Evolutionary conservation across 2,888 invertebrate species (phyloP), one percentile per base, ranked within the genome.

Genomic region (Drosophila anomalipes): DNA sequence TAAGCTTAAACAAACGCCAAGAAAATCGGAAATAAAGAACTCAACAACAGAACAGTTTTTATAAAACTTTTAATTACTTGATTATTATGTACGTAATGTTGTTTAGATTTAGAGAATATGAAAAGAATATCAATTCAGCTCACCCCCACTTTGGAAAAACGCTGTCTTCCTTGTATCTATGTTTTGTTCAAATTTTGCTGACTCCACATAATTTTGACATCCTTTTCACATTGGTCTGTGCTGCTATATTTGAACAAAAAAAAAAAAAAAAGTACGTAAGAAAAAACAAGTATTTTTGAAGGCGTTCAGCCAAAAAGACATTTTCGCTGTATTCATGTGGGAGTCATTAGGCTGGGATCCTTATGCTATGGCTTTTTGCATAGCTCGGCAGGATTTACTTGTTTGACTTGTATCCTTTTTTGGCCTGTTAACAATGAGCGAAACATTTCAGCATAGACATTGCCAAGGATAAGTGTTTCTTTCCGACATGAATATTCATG

Each of bases 401-500:
- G 69, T 77, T 73, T 73, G 61, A 39, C 49, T 37, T 70, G 68
- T 71, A 79, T 82, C 79, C 76, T 64, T 79, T 60, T 70, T 32
- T 49, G 35, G 66, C 14, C 37, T 70, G 69, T 62, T 73, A 70
- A 86, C 86, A 86, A 83, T 82, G 78, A 77, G 56, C 66, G 37
- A 62, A 79, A 66, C 68, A 84, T 79, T 78, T 78, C 63, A 57
- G 70, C 70, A 65, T 65, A 70, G 67, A 66, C 71, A 79, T 83
- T 71, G 72, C 71, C 79, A 86, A 67, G 64, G 64, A 64, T 47
- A 63, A 58, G 44, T 44, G 32, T 33, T 33, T 61, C 41, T 33
- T 63, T 57, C 28, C 41, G 30, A 35, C 70, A 81, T 83, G 87
- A 89, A 84, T 84, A 84, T 84, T 86, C 87, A 86, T 89, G 72